Conservation (phyloP, 2,797 vertebrate species). For the Coregonus suidteri region DNA sequence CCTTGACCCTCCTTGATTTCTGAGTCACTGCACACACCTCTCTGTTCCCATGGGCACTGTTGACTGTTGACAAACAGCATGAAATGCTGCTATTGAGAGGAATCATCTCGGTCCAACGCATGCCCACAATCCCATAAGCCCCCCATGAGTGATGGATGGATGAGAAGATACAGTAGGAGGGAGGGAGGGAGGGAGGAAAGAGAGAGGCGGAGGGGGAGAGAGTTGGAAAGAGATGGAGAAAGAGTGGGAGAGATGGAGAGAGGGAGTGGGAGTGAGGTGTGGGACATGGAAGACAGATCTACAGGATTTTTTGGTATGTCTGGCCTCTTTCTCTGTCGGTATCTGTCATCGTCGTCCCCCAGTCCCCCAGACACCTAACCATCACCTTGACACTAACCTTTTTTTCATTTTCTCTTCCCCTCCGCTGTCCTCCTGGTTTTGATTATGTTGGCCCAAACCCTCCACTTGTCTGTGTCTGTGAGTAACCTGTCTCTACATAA, state of each 20-base stretch:
- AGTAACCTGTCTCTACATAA: conserved; percentile 6
- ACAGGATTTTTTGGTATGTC: conserved; percentile 12
- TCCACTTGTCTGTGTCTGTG: not conserved
- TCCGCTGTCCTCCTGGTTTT: conserved; percentile 32
- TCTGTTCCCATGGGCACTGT: conserved; percentile 68
- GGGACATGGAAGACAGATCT: not conserved
- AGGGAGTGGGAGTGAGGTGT: not conserved
- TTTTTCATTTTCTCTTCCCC: conserved; percentile 51
- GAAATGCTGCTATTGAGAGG: conserved; percentile 66
- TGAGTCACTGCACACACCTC: conserved; percentile 29
- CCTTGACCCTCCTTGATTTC: not conserved
- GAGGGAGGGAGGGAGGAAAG: too few relatives aligned
- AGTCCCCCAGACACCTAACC: conserved; percentile 27
- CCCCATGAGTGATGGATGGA: conserved; percentile 50
- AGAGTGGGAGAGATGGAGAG: not conserved
- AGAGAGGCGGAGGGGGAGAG: not conserved
- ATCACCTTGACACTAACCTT: conserved; percentile 65
- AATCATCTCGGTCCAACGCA: conserved; percentile 71
- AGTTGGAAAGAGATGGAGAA: not conserved
- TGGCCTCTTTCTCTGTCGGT: conserved; percentile 38
- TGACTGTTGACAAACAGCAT: conserved; percentile 51
- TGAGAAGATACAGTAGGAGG: not conserved
- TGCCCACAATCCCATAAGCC: conserved; percentile 61
- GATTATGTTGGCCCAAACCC: conserved; percentile 44
- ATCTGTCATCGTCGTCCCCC: conserved; percentile 17